Evolutionary conservation across 2,113 vertebrate genomes (phyloP).

Genomic region (Sclerurus mexicanus): DNA sequence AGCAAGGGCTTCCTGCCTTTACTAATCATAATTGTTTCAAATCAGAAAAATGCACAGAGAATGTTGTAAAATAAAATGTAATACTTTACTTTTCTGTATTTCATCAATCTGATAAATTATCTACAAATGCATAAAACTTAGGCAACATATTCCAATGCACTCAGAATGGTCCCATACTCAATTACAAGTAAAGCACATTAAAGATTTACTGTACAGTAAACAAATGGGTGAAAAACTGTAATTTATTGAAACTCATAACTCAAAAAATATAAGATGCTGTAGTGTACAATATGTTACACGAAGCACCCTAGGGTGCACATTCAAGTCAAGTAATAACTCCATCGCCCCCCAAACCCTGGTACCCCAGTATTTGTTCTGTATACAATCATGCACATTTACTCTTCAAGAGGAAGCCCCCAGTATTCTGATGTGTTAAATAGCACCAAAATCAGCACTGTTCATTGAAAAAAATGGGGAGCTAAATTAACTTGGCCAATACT

Average conservation of each 20-base stretch:
- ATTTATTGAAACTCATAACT: slow-evolving; percentile 89
- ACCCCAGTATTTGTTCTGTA: slow-evolving; percentile 79
- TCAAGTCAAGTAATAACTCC: slow-evolving; percentile 85
- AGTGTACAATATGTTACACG: slow-evolving; percentile 90
- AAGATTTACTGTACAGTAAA: slow-evolving; percentile 69
- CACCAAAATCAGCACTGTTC: slow-evolving; percentile 81
- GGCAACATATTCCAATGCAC: slow-evolving; percentile 7
- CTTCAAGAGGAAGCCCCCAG: slow-evolving; percentile 80
- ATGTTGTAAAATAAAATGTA: slow-evolving; percentile 37
- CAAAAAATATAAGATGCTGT: slow-evolving; percentile 90
- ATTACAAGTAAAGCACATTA: slow-evolving; percentile 28
- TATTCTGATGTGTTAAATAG: slow-evolving; percentile 82
- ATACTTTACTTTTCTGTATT: slow-evolving; percentile 48
- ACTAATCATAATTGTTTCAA: not conserved
- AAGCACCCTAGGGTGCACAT: slow-evolving; percentile 84
- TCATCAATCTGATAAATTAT: slow-evolving; percentile 21
- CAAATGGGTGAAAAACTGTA: slow-evolving; percentile 83
- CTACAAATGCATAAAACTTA: slow-evolving; percentile 41
- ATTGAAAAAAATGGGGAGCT: slow-evolving; percentile 72
- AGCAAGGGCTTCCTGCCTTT: not conserved
- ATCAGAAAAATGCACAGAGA: slow-evolving; percentile 42
- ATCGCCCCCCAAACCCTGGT: slow-evolving; percentile 76
- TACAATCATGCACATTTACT: slow-evolving; percentile 85
- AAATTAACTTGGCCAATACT: slow-evolving; percentile 76
- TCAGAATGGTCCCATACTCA: slow-evolving; percentile 33